Evolutionary conservation across 2,888 invertebrate genomes (phyloP), one percentile per base, ranked within the genome.

Genomic region (Agrotis puta): DNA sequence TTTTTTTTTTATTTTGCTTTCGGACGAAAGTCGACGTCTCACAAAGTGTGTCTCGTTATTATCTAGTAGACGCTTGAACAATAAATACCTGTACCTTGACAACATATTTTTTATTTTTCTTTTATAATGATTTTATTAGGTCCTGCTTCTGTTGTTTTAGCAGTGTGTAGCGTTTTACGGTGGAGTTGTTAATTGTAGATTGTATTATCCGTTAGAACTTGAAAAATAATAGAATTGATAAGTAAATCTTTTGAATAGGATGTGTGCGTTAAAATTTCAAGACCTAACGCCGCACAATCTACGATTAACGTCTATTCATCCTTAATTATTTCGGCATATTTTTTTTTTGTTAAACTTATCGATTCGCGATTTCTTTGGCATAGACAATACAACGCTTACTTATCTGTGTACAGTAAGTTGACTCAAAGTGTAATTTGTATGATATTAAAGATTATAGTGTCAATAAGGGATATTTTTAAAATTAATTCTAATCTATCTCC

Each of bases 31-130:
- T 82, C 86, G 86, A 89, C 89, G 89, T 89, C 85, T 90, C 87
- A 87, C 87, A 86, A 85, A 91, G 91, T 94, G 93, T 94, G 93
- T 94, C 94, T 93, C 91, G 88, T 92, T 75, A 91, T 93, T 90
- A 92, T 90, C 92, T 93, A 92, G 94, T 94, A 94, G 95, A 93
- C 94, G 95, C 94, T 94, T 95, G 94, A 95, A 95, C 94, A 95
- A 95, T 94, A 95, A 95, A 95, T 94, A 94, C 92, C 92, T 94
- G 93, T 94, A 94, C 94, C 92, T 94, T 93, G 90, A 92, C 85
- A 88, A 87, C 77, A 81, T 87, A 89, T 89, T 90, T 91, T 90
- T 88, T 85, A 77, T 85, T 82, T 81, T 81, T 66, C 50, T 74
- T 75, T 69, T 72, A 48, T 66, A 64, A 56, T 65, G 33, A 22